Evolutionary conservation across 2,113 vertebrate genomes (phyloP).

Genomic region (Nothocercus nigrocapillus): DNA sequence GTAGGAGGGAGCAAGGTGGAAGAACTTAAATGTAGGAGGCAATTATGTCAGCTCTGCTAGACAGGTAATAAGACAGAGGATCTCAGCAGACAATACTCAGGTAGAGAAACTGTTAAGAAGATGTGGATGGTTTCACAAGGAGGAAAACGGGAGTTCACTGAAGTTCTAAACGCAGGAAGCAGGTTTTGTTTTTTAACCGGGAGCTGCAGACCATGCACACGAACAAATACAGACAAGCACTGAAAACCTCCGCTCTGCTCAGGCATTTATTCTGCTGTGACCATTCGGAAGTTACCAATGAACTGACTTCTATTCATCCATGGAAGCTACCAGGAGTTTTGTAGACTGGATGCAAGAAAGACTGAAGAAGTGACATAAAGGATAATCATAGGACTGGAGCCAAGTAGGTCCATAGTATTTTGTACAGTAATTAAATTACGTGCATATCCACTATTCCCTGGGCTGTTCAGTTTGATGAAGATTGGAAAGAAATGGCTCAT

Average conservation of each 20-base stretch:
- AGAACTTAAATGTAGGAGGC: neutral
- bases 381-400: neutral
- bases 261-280: neutral
- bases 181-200: neutral
- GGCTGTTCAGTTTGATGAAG: neutral
- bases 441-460: neutral
- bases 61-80: neutral
- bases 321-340: neutral
- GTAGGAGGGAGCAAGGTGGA: neutral
- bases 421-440: accelerated
- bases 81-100: neutral
- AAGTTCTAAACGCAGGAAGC: neutral
- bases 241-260: neutral
- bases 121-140: neutral
- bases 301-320: neutral
- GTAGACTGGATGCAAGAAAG: neutral
- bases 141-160: neutral
- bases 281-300: neutral
- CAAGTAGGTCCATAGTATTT: neutral
- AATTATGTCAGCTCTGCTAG: neutral
- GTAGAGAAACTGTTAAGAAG: neutral
- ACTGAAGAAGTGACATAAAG: neutral
- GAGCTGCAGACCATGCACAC: neutral
- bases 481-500: neutral
- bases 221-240: neutral